A percentile compares a stretch with the other conserved stretches of the same genome.
These are phyloP conservation scores for Matsumyia berberina DNA, from an alignment of 2,888 invertebrate species.

Conservation along the genomic window DNA sequence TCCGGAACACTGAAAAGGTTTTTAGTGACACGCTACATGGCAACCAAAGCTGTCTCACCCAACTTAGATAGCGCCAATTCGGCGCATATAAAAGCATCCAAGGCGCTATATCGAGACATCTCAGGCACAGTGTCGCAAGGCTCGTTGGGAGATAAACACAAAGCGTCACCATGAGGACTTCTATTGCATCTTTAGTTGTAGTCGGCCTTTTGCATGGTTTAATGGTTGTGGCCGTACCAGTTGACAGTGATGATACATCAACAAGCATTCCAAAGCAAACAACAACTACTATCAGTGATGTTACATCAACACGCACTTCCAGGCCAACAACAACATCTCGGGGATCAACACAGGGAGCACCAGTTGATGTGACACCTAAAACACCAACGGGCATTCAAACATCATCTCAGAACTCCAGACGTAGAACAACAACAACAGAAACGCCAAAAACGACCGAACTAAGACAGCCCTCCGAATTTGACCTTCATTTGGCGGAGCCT, in stretches of 20 bases:
- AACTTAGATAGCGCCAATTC: conserved; percentile 13
- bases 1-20: conserved; percentile 58
- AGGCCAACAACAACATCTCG: not conserved
- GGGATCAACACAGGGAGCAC: not conserved
- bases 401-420: not conserved
- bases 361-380: not conserved
- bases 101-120: conserved; percentile 8
- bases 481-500: conserved; percentile 74
- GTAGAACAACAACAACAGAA: not conserved
- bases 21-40: conserved; percentile 19
- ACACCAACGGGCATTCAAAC: not conserved
- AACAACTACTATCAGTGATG: not conserved
- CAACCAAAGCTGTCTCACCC: conserved; percentile 13
- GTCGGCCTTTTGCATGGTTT: conserved; percentile 29
- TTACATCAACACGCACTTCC: not conserved
- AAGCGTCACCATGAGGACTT: conserved; percentile 29
- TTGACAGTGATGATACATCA: not conserved
- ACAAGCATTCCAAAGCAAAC: not conserved
- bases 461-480: not conserved
- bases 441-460: not conserved
- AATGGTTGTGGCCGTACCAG: conserved; percentile 6
- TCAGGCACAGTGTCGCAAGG: conserved; percentile 44
- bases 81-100: conserved; percentile 42
- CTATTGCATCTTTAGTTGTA: conserved; percentile 13
- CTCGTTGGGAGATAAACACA: conserved; percentile 4